Base-by-base conservation (phyloP, 1,140 invertebrate species). In the Zaprionus taronus region DNA sequence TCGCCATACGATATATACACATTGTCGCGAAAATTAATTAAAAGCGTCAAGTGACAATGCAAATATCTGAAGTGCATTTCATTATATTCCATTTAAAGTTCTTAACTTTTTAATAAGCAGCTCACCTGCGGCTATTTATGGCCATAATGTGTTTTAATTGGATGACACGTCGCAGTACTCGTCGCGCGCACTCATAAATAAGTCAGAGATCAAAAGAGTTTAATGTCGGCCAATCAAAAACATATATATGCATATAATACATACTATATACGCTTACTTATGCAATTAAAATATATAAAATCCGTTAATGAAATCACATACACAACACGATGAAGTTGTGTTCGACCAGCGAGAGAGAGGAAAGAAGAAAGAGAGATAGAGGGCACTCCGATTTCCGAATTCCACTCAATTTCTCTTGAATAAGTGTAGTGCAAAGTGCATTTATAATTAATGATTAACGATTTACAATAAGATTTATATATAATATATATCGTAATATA, bases 101-200 rank as follows among this genome's bases (percentile, higher is more conserved):
- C 84, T 90, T 89, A 90, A 87, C 84, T 83, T 89, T 83, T 87
- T 81, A 89, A 89, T 81, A 83, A 64, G 60, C 72, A 58, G 22
- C 60, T 41, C 57, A 41, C 26, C 69, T 55, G 55, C 55, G 41
- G 47, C 53, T 77, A 77, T 77, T 81, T 83, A 55, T 53, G 49
- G 47, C 12, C 60, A 61, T 62, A 81, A 83, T 84, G 67, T 84
- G 67, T 79, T 77, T 83, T 77, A 80, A 81, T 75, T 69, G 49
- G 47, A 26, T 61, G 26, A 67, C 64, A 20, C 22, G 38, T 56
- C 38, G 5, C 15, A 41, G n/a, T 15, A 60, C 51, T 31, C 26
- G 24, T 49, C 26, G n/a, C 60, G 58, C 20, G 12, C 24, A 47
- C 44, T 60, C 44, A 58, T 47, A 64, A 83, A 84, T 81, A 80